phyloP scores from a whole-genome alignment of 2,113 vertebrate genomes.

The chimpanzee (Pan troglodytes) region NHGRI_mPanTro3-v2.1_pri NC_072416.2:25251001-25251500 shows the following conservation, averaged over 20 bases:
- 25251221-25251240: background rate
- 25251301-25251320: background rate
- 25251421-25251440: background rate
- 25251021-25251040: no score
- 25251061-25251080: no score
- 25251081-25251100: no score
- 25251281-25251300: background rate
- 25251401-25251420: background rate
- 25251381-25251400: background rate
- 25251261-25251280: background rate
- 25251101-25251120: no score
- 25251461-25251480: background rate
- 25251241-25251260: background rate
- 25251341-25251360: background rate
- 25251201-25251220: background rate
- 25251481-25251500: background rate
- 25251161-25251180: background rate
- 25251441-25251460: background rate
- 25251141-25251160: no score
- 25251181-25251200: background rate
- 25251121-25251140: no score
- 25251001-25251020: no score
- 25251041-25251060: no score
- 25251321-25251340: background rate
- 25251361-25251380: background rate